A percentile compares a stretch with the other conserved stretches of the same genome.
Evolutionary conservation across 1,140 invertebrate species (phyloP).

Genomic region (Neocloeon triangulifer): DNA sequence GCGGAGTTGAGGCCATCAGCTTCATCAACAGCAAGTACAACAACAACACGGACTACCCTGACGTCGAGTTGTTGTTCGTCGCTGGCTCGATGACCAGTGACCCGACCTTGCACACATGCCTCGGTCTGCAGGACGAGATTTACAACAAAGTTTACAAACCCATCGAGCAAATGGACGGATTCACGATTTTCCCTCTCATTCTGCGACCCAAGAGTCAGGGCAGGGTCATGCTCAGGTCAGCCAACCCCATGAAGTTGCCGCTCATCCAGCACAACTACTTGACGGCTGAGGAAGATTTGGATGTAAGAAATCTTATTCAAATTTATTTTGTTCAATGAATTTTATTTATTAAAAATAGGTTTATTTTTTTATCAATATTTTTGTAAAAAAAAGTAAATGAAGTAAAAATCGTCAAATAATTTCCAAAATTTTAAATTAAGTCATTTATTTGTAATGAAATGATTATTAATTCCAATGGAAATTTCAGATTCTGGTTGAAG

Average conservation of each 20-base stretch:
- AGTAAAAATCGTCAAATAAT: too few species aligned
- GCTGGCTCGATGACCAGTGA: slow-evolving; percentile 26
- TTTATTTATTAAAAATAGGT: too few species aligned
- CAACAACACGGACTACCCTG: slow-evolving; percentile 34
- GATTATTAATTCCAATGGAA: too few species aligned
- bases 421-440: too few species aligned
- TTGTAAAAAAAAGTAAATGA: too few species aligned
- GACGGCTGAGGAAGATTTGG: slow-evolving; percentile 32
- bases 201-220: slow-evolving; percentile 52
- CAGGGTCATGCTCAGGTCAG: slow-evolving; percentile 35
- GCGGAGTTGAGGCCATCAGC: slow-evolving; percentile 54
- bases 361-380: too few species aligned
- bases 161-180: slow-evolving; percentile 25
- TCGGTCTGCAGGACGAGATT: slow-evolving; percentile 28
- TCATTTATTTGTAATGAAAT: too few species aligned
- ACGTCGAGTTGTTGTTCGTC: slow-evolving; percentile 48
- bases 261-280: slow-evolving; percentile 66
- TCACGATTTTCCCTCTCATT: slow-evolving; percentile 41
- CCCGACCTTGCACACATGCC: slow-evolving; percentile 22
- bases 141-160: slow-evolving; percentile 24
- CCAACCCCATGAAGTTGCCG: slow-evolving; percentile 50
- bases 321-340: too few species aligned
- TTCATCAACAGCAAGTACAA: slow-evolving; percentile 49
- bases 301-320: too few species aligned
- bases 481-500: slow-evolving; percentile 28